phyloP scores from a whole-genome alignment of 2,113 vertebrate genomes.

The Amia ocellicauda region DNA sequence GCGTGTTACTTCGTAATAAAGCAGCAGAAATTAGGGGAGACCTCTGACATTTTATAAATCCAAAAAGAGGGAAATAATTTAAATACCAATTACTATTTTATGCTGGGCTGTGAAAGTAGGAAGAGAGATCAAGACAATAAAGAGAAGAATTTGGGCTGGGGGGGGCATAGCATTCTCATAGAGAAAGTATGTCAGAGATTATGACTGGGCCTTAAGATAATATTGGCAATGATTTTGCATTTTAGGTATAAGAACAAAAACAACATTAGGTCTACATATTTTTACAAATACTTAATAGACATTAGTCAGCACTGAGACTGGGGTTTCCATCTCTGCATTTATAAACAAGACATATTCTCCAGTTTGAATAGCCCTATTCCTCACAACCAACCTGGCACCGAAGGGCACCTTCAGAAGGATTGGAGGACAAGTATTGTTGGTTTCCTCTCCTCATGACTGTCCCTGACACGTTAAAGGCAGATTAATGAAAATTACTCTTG shows the following conservation, averaged over 20 bases:
- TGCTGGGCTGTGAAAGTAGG: slow-evolving; percentile 17
- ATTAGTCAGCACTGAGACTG: too few relatives aligned
- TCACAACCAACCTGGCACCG: too few relatives aligned
- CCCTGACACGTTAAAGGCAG: too few relatives aligned
- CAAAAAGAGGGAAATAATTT: slow-evolving; percentile 24
- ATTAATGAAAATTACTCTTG: too few relatives aligned
- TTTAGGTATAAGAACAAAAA: slow-evolving; percentile 14
- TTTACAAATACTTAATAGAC: too few relatives aligned
- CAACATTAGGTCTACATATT: too few relatives aligned
- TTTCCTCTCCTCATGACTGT: too few relatives aligned
- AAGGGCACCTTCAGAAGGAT: too few relatives aligned
- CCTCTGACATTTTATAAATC: slow-evolving; percentile 22
- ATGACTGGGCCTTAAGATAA: slow-evolving; percentile 22
- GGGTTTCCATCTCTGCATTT: background rate
- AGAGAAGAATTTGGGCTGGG: slow-evolving; percentile 7
- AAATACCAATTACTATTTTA: slow-evolving; percentile 29
- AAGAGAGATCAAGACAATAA: slow-evolving; percentile 15
- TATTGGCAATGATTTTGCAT: slow-evolving; percentile 7
- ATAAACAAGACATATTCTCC: background rate
- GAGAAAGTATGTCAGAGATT: background rate
- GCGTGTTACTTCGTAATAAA: slow-evolving; percentile 24
- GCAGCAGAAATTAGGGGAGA: slow-evolving; percentile 23
- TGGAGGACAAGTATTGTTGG: too few relatives aligned
- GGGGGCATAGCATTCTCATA: slow-evolving; percentile 18
- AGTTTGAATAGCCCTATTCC: too few relatives aligned